These are phyloP conservation scores for Hetaerina americana DNA, from an alignment of 1,140 invertebrate species.

Conservation along the genomic window DNA sequence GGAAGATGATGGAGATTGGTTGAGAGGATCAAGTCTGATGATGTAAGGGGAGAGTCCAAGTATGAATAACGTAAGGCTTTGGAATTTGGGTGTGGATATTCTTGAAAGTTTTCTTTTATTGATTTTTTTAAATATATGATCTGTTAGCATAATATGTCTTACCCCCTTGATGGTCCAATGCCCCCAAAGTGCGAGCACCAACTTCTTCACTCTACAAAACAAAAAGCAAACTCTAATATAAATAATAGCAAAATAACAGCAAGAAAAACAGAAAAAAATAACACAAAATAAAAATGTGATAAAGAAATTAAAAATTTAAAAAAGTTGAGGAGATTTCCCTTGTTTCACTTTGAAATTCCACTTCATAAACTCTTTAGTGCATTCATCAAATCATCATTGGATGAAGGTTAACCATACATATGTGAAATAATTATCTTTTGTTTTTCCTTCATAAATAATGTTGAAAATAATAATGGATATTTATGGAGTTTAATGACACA, in stretches of 20 bases:
- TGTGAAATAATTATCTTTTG: no score
- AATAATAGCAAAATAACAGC: not conserved
- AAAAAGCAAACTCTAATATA: slow-evolving; percentile 1
- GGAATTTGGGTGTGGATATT: slow-evolving; percentile 2
- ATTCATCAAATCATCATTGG: no score
- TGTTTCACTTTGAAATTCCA: no score
- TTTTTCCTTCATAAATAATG: no score
- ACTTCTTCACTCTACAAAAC: slow-evolving; percentile 67
- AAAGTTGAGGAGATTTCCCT: no score
- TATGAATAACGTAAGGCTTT: slow-evolving; percentile 12
- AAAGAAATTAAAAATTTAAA: no score
- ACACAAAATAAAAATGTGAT: not conserved
- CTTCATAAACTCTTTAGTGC: no score
- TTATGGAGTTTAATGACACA: no score
- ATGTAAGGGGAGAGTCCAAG: slow-evolving; percentile 4
- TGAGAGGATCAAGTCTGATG: not conserved
- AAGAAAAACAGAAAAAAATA: not conserved
- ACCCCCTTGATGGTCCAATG: slow-evolving; percentile 86
- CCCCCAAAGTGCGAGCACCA: slow-evolving; percentile 75
- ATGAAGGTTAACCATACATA: no score
- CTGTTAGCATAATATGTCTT: slow-evolving; percentile 38
- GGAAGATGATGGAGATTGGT: slow-evolving; percentile 1
- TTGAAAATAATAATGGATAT: no score
- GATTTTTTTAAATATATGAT: no score
- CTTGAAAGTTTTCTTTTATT: not conserved